phyloP scores from a whole-genome alignment of 2,113 vertebrate genomes.

The Ondatra zibethicus region DNA sequence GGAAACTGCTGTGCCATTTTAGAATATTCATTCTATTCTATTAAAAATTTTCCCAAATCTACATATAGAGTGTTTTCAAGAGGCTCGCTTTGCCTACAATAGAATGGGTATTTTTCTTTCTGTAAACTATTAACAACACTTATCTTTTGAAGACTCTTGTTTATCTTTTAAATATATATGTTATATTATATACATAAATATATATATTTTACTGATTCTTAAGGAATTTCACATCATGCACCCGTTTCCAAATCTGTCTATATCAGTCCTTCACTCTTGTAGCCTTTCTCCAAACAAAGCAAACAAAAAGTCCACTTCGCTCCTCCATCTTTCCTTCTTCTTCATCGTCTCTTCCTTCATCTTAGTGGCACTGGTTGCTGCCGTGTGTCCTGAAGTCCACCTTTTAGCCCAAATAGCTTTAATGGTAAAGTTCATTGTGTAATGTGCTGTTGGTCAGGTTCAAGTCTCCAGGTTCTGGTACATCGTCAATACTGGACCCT shows the following conservation, averaged over 20 bases:
- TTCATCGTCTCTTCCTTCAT: background rate
- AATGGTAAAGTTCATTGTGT: background rate
- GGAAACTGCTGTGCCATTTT: slow-evolving; percentile 74
- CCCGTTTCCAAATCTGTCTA: background rate
- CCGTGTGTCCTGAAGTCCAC: background rate
- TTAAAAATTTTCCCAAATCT: slow-evolving; percentile 61
- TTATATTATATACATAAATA: too few species aligned
- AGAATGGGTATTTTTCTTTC: slow-evolving; percentile 65
- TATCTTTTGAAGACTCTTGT: background rate
- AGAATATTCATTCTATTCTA: slow-evolving; percentile 76
- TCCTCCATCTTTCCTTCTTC: background rate
- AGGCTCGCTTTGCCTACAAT: slow-evolving; percentile 57
- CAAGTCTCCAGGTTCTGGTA: background rate
- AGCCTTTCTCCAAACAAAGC: background rate
- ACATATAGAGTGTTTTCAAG: slow-evolving; percentile 51
- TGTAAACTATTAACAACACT: slow-evolving; percentile 55
- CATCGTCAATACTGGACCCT: background rate
- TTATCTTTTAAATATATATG: background rate
- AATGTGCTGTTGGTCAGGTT: background rate
- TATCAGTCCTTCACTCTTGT: background rate
- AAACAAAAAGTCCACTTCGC: background rate
- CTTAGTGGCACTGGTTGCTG: background rate
- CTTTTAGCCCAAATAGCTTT: background rate
- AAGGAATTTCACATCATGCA: background rate
- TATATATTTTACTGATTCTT: background rate